Evolutionary conservation across 2,888 invertebrate genomes (phyloP), one percentile per base, ranked within the genome.

Genomic region (Temnothorax ravouxi): DNA sequence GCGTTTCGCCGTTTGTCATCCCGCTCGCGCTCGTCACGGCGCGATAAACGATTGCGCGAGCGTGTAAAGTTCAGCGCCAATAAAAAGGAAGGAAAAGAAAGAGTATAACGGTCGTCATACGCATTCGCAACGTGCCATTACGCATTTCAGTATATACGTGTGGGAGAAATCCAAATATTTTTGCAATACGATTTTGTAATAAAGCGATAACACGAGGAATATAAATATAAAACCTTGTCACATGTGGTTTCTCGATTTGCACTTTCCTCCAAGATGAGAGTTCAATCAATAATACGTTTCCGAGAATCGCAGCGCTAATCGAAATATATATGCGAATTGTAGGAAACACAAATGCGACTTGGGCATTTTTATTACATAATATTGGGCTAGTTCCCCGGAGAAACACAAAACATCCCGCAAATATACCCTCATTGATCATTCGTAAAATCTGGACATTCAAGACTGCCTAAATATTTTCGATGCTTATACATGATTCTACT

Each of bases 161-260:
- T 90, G 88, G 84, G 81, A 90, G 69, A 87, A 74, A 88, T 87
- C 88, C 81, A 67, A 85, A 90, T 93, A 93, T 93, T 93, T 93
- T 93, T 92, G 90, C 91, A 91, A 92, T 90, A 92, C 87, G 79
- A 87, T 66, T 87, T 88, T 88, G 74, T 86, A 88, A 85, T 87
- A 85, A 86, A 88, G 75, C 47, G 66, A 81, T 50, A 62, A 69
- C 59, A 69, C 29, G 50, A 66, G 5, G 15, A 67, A 72, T 66
- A 21, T 47, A 29, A 29, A 80, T 67, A 77, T 62, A 77, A 21
- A 56, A 62, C 13, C 21, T 29, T 44, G 13, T 77, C 50, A 21
- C 50, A 41, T 25, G 34, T 82, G 25, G 34, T 77, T 77, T 11
- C 25, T 15, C 47, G 15, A 21, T 21, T 38, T 67, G 71, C 47